Evolutionary conservation across 1,140 invertebrate species (phyloP).

Genomic region (Hypothenemus hampei): DNA sequence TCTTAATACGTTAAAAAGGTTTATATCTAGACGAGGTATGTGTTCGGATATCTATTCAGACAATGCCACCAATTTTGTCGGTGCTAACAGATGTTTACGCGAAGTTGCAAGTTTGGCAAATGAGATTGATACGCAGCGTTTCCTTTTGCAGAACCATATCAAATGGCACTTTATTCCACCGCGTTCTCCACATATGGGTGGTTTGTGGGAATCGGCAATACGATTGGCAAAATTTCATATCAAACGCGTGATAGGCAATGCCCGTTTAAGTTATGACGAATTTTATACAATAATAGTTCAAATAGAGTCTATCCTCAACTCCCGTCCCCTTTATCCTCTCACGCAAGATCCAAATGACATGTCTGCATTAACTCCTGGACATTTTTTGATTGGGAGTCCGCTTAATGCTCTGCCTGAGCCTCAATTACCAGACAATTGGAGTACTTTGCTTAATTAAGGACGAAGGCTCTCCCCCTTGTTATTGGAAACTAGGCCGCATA

Average conservation of each 20-base stretch:
- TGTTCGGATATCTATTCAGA: neutral
- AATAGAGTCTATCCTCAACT: constrained; percentile 8
- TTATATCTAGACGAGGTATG: constrained; percentile 24
- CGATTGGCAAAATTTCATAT: neutral
- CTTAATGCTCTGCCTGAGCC: too few relatives aligned
- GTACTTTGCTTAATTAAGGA: too few relatives aligned
- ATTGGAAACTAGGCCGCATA: too few relatives aligned
- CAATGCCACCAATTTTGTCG: too few relatives aligned
- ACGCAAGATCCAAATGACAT: constrained; percentile 12
- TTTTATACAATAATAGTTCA: constrained; percentile 5
- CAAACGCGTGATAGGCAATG: neutral
- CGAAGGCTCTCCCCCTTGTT: too few relatives aligned
- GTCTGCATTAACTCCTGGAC: constrained; percentile 7
- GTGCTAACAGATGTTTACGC: neutral
- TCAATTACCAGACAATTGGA: too few relatives aligned
- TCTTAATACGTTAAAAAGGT: constrained; percentile 36
- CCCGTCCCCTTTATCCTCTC: constrained; percentile 10
- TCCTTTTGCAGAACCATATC: too few relatives aligned
- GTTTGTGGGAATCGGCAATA: neutral
- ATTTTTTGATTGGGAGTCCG: constrained; percentile 5
- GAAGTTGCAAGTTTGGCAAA: neutral
- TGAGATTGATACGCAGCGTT: neutral
- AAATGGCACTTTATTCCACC: neutral
- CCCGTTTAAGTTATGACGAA: neutral
- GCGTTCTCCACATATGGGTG: too few relatives aligned